A percentile compares a stretch with the other conserved stretches of the same genome.
phyloP scores from a whole-genome alignment of 2,113 vertebrate genomes.

The Bungarus multicinctus region DNA sequence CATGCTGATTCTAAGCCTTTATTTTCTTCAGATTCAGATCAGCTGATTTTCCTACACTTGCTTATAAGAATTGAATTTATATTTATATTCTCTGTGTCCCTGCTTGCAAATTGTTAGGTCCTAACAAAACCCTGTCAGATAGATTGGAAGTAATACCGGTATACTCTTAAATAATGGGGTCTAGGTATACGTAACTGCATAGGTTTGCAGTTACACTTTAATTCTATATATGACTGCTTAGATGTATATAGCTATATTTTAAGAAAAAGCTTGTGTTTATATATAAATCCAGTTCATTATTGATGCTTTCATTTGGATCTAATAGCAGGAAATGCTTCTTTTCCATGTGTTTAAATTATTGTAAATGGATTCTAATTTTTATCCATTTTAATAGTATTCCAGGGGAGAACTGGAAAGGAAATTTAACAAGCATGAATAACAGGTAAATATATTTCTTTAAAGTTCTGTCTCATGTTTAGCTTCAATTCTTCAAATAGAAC shows the following conservation, averaged over 20 bases:
- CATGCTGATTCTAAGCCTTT: neutral
- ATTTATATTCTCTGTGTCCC: neutral
- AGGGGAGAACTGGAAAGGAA: slow-evolving; percentile 81
- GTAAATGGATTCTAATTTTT: slow-evolving; percentile 40
- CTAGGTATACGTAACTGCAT: neutral
- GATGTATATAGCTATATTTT: neutral
- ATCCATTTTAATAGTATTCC: slow-evolving; percentile 72
- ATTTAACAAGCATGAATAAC: slow-evolving; percentile 67
- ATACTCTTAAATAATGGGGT: neutral
- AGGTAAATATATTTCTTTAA: slow-evolving; percentile 73
- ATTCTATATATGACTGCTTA: neutral
- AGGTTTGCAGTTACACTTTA: neutral
- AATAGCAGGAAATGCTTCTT: neutral
- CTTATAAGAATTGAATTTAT: neutral
- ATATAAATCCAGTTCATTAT: neutral
- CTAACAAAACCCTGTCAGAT: neutral
- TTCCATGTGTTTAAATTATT: slow-evolving; percentile 16
- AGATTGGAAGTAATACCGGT: neutral
- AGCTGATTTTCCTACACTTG: neutral
- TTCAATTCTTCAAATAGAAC: neutral
- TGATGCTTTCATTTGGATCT: neutral
- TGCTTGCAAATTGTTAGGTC: neutral
- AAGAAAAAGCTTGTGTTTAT: neutral
- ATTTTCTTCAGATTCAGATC: neutral
- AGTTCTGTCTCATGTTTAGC: slow-evolving; percentile 25